Evolutionary conservation across 2,888 invertebrate genomes (phyloP).

Genomic region (Adelognathus sp.): DNA sequence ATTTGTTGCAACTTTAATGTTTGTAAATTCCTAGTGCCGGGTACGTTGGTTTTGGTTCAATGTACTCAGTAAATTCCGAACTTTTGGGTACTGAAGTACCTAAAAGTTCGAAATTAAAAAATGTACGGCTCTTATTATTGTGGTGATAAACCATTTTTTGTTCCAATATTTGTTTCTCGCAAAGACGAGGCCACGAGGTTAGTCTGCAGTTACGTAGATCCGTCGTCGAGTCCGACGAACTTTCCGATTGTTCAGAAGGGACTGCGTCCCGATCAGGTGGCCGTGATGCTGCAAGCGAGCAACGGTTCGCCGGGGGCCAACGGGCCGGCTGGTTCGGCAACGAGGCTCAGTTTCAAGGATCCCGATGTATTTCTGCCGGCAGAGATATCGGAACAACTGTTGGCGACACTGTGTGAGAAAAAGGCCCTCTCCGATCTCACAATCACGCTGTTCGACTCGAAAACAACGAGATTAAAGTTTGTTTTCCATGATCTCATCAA

Average conservation of each 20-base stretch:
- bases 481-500: no score
- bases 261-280: conserved; percentile 40
- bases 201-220: conserved; percentile 35
- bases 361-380: conserved; percentile 84
- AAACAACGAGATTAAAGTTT: conserved; percentile 84
- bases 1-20: no score
- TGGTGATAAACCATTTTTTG: not conserved
- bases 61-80: no score
- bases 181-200: conserved; percentile 51
- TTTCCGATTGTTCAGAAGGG: conserved; percentile 31
- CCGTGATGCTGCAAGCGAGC: conserved; percentile 33
- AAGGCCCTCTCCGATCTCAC: conserved; percentile 84
- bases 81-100: no score
- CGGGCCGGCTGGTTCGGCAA: conserved; percentile 64
- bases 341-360: conserved; percentile 81
- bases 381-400: conserved; percentile 84
- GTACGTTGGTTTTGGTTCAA: no score
- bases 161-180: not conserved
- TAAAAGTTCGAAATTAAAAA: not conserved
- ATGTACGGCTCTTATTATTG: not conserved
- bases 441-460: conserved; percentile 84
- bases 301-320: conserved; percentile 61
- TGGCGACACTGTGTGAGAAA: conserved; percentile 83
- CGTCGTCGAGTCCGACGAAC: conserved; percentile 27
- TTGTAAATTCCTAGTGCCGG: no score